Base-by-base conservation (phyloP, 1,140 invertebrate genomes). In the Panagrolaimus sp. region DNA sequence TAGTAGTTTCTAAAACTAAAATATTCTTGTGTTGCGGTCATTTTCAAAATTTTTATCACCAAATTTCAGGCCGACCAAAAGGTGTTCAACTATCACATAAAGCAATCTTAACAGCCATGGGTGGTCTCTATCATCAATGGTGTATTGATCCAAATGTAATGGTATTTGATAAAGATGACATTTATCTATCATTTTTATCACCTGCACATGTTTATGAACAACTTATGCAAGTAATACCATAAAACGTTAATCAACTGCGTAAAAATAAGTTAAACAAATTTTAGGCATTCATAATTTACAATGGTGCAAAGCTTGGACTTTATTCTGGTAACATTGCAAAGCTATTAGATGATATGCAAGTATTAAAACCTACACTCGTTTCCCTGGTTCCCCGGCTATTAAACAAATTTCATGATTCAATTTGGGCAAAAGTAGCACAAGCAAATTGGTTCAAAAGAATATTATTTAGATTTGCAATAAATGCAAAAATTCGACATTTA, bases 21-120 rank as follows among this genome's bases (percentile, higher is more conserved):
- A n/a, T n/a, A n/a, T n/a, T n/a, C n/a, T n/a, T n/a, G n/a, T n/a
- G n/a, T n/a, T n/a, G n/a, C n/a, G n/a, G n/a, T n/a, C n/a, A n/a
- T n/a, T n/a, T 38, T 38, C 2, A 38, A 4, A 38, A 38, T 7
- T n/a, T n/a, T n/a, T n/a, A n/a, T 38, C 31, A 38, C 31, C 31
- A 38, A 38, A 9, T 68, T 75, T 62, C 31, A 75, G 75, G 75
- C 43, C 25, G 91, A 84, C 95, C 95, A 1, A 98, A 98, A 86
- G 95, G 95, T 65, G 94, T 96, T 0, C 93, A 96, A 91, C 84
- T 97, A 69, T 93, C 91, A 4, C 94, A 98, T 82, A 89, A 90
- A 81, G 95, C 94, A 82, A 89, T 97, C 88, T 94, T 70, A 89
- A 91, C 9, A 89, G 89, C 11, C 87, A 92, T 70, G 90, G 90